Evolutionary conservation across 2,113 vertebrate species (phyloP), one percentile per base, ranked within the genome.

Genomic region (Eptesicus fuscus): DNA sequence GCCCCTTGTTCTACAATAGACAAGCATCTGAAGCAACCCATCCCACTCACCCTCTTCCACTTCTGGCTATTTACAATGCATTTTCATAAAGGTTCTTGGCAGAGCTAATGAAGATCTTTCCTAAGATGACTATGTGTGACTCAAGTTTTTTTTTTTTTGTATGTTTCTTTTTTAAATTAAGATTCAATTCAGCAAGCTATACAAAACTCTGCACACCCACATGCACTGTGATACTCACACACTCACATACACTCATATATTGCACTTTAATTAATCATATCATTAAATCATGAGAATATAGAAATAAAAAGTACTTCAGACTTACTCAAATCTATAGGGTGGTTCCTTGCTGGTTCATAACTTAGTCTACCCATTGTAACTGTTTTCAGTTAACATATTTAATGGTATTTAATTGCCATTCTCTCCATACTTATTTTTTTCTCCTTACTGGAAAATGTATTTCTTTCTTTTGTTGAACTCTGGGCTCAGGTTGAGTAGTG

Each of bases 41-140:
- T 1, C 25, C 37, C 37, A 30, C 0, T 0, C 11, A 59, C 0
- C 23, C 7, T 28, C 23, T 40, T 22, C 65, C 4, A 16, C 22
- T 10, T 7, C 11, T 9, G 16, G 4, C 32, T 67, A 2, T 13
- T 20, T 35, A 16, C 0, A 7, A 4, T 1, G 12, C 0, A 9
- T 71, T 63, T 20, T 40, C 42, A n/a, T 25, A 47, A 40, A 30
- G 9, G 8, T 51, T 35, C 22, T 79, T 9, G 16, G 18, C 23
- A 16, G 49, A 56, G 5, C 4, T 30, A 51, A 79, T 53, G 23
- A 2, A 40, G 35, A n/a, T 25, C 18, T 53, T 76, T 49, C 67
- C 42, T 14, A 56, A 37, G 2, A 30, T 17, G 25, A 14, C 2
- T 76, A 23, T 25, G 11, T 42, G 12, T 30, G 35, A 9, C 16